Conservation (phyloP, 1,140 invertebrate genomes). For the Anagrus nilaparvatae region DNA sequence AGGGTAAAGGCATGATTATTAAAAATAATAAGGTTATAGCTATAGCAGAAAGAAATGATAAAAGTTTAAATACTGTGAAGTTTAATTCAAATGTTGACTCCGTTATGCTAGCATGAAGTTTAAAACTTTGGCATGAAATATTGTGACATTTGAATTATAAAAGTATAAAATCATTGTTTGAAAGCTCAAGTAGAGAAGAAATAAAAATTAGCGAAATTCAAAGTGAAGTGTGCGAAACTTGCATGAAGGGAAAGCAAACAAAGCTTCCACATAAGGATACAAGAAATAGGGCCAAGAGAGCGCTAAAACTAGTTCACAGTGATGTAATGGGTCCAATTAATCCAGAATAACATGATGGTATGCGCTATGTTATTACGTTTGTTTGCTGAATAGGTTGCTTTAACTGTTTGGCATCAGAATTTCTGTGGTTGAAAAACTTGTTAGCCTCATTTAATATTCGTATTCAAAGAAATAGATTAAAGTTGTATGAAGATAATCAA, state of each 20-base stretch:
- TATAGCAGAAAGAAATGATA: too few species aligned
- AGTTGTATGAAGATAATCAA: too few species aligned
- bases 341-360: too few species aligned
- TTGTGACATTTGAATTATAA: neutral
- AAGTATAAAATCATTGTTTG: neutral
- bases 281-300: neutral
- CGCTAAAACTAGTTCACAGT: slow-evolving; percentile 1
- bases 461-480: too few species aligned
- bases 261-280: neutral
- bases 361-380: too few species aligned
- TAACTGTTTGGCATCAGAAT: too few species aligned
- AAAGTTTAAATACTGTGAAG: slow-evolving; percentile 6
- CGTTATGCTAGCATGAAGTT: neutral
- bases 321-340: too few species aligned
- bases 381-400: too few species aligned
- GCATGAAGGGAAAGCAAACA: slow-evolving; percentile 4
- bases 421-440: too few species aligned
- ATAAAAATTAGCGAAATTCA: neutral
- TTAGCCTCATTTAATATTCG: too few species aligned
- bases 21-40: neutral
- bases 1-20: slow-evolving; percentile 6
- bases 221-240: slow-evolving; percentile 1
- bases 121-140: slow-evolving; percentile 6
- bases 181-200: neutral
- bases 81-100: neutral